Evolutionary conservation across 2,113 vertebrate species (phyloP), one percentile per base, ranked within the genome.

Genomic region (Hypocryptadius cinnamomeus): DNA sequence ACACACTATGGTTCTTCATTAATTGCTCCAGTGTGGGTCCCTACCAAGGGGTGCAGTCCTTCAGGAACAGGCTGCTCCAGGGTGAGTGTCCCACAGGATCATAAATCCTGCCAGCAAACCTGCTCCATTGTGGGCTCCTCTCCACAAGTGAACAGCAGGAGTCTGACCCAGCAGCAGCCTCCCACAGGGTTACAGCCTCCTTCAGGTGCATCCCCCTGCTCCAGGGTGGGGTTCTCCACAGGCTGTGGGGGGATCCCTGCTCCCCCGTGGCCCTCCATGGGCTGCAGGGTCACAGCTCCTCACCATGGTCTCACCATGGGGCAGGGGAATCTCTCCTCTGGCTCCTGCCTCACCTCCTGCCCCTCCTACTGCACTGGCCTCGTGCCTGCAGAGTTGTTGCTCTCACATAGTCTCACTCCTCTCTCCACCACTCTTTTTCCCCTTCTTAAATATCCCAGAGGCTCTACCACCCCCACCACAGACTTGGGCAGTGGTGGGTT

Each of bases 231-330:
- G 1, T 25, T 14, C 40, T 35, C 31, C 57, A 25, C 20, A 13
- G 20, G 35, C 48, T 63, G 28, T 5, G 4, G 56, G 13, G 48
- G n/a, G 5, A 70, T 63, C 15, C 63, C 56, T 79, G 48, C 40
- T 63, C n/a, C 28, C 11, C 73, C 6, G 3, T 5, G 4, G 8
- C 12, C 33, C 28, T 28, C 64, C 64, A 4, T 11, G 54, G 31
- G 73, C 54, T n/a, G 28, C 64, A 47, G 48, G 23, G 16, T 10
- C 50, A 40, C 51, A 30, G 51, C 50, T 35, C 50, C 31, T 39
- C 50, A 10, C n/a, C n/a, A 10, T 3, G 18, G 18, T 15, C 50
- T 54, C 69, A 56, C 48, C n/a, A 47, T 0, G 0, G 50, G 30
- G 15, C 60, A 40, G 24, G 35, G 30, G 5, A 71, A 79, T 47